These are phyloP conservation scores for Dolichotis patagonum DNA, from an alignment of 2,113 vertebrate genomes.

Conservation along the genomic window DNA sequence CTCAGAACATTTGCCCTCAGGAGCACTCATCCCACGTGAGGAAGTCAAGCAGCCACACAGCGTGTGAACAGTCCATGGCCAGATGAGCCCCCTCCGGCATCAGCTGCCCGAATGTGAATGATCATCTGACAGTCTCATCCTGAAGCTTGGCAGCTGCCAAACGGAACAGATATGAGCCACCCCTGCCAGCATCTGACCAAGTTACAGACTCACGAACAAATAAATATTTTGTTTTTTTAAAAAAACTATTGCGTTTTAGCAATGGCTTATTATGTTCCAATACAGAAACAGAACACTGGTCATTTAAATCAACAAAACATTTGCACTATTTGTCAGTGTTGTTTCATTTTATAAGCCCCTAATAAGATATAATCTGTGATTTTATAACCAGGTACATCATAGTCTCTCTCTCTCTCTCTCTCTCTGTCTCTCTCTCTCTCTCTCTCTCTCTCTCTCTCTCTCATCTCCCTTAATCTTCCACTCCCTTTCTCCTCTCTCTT, in stretches of 20 bases:
- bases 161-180: too few species aligned
- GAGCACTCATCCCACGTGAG: not conserved
- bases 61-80: not conserved
- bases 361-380: not conserved
- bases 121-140: not conserved
- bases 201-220: not conserved
- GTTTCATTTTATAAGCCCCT: not conserved
- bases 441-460: not conserved
- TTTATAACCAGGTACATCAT: not conserved
- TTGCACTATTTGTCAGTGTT: not conserved
- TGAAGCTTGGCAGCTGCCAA: not conserved
- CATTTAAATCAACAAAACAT: not conserved
- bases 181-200: not conserved
- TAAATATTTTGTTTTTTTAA: not conserved
- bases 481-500: not conserved
- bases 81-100: not conserved
- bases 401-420: not conserved
- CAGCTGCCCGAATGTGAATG: not conserved
- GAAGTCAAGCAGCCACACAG: not conserved
- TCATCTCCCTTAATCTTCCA: too few species aligned
- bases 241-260: not conserved
- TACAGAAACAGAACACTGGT: not conserved
- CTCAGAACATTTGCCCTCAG: not conserved
- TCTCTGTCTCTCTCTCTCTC: not conserved
- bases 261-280: not conserved